phyloP scores from a whole-genome alignment of 2,113 vertebrate species.

The Otus sunia region DNA sequence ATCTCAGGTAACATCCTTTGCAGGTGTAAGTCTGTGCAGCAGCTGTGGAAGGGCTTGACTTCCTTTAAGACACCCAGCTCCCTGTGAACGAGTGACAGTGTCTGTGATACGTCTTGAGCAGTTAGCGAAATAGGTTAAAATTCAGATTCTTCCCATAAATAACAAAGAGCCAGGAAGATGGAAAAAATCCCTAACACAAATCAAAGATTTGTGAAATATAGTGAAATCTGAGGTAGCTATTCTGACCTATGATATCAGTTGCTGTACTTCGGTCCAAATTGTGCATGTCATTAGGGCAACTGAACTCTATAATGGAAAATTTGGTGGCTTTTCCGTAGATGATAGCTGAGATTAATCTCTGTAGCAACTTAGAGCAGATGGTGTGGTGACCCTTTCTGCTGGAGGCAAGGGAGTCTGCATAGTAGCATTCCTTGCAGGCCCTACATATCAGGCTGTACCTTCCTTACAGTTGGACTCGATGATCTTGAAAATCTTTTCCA shows the following conservation, averaged over 20 bases:
- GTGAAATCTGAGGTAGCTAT: neutral
- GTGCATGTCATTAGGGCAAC: neutral
- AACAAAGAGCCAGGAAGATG: neutral
- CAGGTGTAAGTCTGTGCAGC: neutral
- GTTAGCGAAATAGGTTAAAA: neutral
- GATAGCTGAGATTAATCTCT: neutral
- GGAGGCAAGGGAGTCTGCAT: neutral
- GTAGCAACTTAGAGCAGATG: neutral
- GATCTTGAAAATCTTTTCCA: neutral
- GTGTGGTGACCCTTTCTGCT: neutral
- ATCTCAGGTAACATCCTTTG: neutral
- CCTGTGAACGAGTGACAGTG: neutral
- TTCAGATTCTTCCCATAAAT: neutral
- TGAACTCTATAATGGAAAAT: neutral
- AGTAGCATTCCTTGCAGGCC: neutral
- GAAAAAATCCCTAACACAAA: neutral
- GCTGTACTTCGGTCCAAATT: neutral
- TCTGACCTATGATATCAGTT: neutral
- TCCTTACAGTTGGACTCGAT: neutral
- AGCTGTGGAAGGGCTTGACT: neutral
- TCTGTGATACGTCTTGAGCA: neutral
- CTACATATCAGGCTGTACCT: accelerated
- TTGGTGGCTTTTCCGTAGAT: neutral
- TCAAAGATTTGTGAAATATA: neutral
- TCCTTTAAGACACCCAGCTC: neutral